Percentiles rank a stretch among this genome's conserved stretches.
phyloP scores from a whole-genome alignment of 2,888 invertebrate genomes.

The Nasonia oneida region DNA sequence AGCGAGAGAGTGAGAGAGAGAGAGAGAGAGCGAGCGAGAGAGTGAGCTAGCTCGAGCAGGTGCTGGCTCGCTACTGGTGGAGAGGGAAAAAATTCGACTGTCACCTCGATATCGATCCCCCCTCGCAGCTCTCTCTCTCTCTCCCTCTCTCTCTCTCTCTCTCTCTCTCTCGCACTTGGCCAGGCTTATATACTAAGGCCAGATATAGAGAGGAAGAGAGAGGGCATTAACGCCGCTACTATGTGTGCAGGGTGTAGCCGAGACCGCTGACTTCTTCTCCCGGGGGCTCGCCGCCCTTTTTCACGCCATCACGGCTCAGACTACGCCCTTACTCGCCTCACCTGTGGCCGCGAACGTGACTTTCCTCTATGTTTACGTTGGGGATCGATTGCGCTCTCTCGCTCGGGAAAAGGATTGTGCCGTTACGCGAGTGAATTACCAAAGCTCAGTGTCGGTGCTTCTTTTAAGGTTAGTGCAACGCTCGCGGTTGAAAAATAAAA shows the following conservation, averaged over 20 bases:
- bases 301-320: neutral
- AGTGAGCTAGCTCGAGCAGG: neutral
- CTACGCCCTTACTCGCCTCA: constrained; percentile 17
- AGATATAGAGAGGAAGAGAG: neutral
- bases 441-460: neutral
- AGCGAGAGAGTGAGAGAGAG: no score
- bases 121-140: neutral
- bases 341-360: constrained; percentile 1
- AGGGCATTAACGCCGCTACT: neutral
- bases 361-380: neutral
- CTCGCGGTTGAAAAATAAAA: neutral
- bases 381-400: neutral
- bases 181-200: neutral
- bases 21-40: no score
- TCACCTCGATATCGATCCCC: constrained; percentile 57
- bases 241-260: neutral
- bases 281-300: neutral
- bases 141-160: neutral
- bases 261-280: neutral
- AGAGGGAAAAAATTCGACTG: constrained; percentile 52
- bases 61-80: neutral
- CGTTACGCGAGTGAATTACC: neutral
- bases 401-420: neutral
- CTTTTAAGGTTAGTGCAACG: constrained; percentile 46
- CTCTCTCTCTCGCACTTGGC: neutral